phyloP scores from a whole-genome alignment of 1,140 invertebrate species.

The Brachionus rubens region DNA sequence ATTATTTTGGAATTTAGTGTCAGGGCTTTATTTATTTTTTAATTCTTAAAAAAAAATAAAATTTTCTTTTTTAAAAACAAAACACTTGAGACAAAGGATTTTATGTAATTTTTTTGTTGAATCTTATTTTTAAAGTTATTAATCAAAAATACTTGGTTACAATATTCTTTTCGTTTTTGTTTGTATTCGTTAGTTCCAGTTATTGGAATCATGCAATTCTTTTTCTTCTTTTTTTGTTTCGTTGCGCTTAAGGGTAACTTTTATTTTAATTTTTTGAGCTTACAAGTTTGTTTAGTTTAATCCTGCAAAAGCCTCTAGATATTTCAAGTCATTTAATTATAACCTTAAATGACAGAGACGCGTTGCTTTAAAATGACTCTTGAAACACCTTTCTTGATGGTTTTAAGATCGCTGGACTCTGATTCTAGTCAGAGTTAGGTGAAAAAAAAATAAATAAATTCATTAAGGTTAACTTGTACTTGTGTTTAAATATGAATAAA shows the following conservation, averaged over 20 bases:
- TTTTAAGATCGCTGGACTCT: too few species aligned
- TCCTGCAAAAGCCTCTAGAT: too few species aligned
- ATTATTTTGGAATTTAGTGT: neutral
- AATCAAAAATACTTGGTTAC: slow-evolving; percentile 19
- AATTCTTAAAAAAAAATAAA: slow-evolving; percentile 22
- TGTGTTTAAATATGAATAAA: too few species aligned
- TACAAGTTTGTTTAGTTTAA: too few species aligned
- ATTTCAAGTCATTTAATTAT: too few species aligned
- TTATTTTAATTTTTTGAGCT: neutral
- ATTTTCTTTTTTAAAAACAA: neutral
- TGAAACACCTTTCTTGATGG: too few species aligned
- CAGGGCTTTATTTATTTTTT: slow-evolving; percentile 11
- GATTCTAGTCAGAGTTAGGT: too few species aligned
- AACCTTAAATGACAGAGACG: too few species aligned
- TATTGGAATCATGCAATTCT: slow-evolving; percentile 24
- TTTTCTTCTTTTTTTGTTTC: neutral
- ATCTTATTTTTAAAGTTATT: slow-evolving; percentile 3
- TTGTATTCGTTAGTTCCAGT: neutral
- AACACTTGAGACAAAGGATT: slow-evolving; percentile 21
- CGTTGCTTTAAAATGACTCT: too few species aligned
- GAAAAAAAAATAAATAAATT: too few species aligned
- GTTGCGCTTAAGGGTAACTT: slow-evolving; percentile 13
- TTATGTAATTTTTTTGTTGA: slow-evolving; percentile 36
- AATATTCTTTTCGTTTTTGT: neutral
- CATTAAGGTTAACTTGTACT: too few species aligned